Conservation (phyloP, 1,140 invertebrate species). For the Gonatopus flavifemur region DNA sequence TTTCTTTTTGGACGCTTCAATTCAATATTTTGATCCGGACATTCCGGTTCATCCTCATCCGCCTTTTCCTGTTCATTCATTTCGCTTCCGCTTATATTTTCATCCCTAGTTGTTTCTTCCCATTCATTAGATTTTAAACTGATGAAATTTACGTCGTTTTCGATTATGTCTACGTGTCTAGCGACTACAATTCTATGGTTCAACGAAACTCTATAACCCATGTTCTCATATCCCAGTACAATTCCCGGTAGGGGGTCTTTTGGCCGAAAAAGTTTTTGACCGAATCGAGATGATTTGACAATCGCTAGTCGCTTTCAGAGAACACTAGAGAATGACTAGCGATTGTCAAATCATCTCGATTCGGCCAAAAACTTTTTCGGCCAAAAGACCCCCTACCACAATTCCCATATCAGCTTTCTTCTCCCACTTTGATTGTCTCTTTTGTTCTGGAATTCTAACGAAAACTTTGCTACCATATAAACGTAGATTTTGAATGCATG, state of each 20-base stretch:
- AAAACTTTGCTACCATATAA: background rate
- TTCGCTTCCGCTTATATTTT: no score
- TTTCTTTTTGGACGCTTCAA: slow-evolving; percentile 10
- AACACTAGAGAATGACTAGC: no score
- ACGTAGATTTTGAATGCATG: background rate
- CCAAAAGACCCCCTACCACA: no score
- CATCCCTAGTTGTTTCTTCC: background rate
- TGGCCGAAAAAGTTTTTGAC: no score
- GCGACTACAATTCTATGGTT: background rate
- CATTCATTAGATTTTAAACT: slow-evolving; percentile 6
- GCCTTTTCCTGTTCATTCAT: background rate
- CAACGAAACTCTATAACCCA: background rate
- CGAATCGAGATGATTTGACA: no score
- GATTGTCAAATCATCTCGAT: no score
- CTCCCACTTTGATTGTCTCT: background rate
- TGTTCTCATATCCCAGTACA: background rate
- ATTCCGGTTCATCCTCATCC: background rate
- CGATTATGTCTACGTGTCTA: no score
- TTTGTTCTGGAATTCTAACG: background rate
- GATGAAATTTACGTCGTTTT: no score
- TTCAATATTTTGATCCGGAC: no score
- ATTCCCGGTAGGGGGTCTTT: no score
- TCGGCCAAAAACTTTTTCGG: no score
- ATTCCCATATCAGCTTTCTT: background rate
- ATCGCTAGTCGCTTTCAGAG: no score